Evolutionary conservation across 2,888 invertebrate species (phyloP).

Genomic region (Myopa tessellatipennis): DNA sequence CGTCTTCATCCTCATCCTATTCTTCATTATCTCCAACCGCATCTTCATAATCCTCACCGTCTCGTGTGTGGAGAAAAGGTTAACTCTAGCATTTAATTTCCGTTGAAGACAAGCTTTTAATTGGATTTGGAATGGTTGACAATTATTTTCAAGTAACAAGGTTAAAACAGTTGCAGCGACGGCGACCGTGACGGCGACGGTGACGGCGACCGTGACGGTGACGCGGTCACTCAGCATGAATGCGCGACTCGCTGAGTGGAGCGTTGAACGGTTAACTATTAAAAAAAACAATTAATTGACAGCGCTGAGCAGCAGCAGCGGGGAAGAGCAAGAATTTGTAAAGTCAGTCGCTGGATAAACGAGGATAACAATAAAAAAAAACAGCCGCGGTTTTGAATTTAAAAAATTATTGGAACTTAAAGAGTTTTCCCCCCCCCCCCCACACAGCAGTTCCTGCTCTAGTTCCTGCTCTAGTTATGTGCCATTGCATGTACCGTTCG

Average conservation of each 20-base stretch:
- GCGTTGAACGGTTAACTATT: neutral
- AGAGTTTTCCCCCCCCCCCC: no score
- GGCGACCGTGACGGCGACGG: neutral
- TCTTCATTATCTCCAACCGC: neutral
- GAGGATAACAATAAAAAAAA: no score
- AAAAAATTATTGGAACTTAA: no score
- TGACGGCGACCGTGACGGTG: neutral
- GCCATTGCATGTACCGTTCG: no score
- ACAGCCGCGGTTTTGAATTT: no score
- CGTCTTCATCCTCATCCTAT: neutral
- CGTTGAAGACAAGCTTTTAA: constrained; percentile 15
- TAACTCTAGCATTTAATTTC: constrained; percentile 35
- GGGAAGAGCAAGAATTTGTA: neutral
- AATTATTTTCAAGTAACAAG: constrained; percentile 29
- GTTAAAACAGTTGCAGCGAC: constrained; percentile 14
- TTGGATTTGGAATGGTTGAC: constrained; percentile 24
- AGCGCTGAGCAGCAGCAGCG: neutral
- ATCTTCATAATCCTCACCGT: no score
- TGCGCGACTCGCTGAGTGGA: neutral
- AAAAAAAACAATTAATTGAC: neutral
- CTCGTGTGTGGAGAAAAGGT: constrained; percentile 3
- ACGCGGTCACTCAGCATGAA: neutral
- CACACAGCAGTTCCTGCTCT: no score
- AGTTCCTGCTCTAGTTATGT: no score
- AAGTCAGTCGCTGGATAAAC: no score